Conservation (phyloP, 2,888 invertebrate species). For the Eupithecia abbreviata region DNA sequence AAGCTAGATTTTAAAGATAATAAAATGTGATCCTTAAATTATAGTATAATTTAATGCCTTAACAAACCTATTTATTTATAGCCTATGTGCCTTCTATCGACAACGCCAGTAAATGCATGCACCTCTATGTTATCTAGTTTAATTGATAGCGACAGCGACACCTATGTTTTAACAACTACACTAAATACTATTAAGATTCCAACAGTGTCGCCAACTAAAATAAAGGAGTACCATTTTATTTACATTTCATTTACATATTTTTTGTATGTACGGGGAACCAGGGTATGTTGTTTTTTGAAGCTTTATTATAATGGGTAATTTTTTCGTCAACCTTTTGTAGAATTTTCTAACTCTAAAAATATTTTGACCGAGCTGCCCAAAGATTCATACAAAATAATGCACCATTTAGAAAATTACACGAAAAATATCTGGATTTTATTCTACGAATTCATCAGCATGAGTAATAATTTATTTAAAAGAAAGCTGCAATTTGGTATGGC, state of each 20-base stretch:
- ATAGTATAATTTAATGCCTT: neutral
- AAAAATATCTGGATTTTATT: no score
- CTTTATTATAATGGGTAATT: no score
- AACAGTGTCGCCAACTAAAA: neutral
- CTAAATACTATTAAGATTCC: neutral
- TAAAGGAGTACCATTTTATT: neutral
- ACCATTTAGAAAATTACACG: no score
- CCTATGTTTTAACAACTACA: neutral
- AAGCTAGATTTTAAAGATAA: slow-evolving; percentile 6
- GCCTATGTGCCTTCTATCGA: neutral
- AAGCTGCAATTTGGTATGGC: no score
- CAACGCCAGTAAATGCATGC: neutral
- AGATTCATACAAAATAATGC: no score
- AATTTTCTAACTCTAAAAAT: no score
- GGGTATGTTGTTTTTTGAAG: no score
- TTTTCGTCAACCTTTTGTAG: no score
- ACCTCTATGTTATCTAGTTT: neutral
- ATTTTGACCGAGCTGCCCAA: no score
- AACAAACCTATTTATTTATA: neutral
- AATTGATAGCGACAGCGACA: neutral
- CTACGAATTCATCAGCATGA: no score
- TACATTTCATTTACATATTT: neutral
- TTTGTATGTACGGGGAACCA: no score
- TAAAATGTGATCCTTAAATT: slow-evolving; percentile 26
- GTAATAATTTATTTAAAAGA: no score